Evolutionary conservation across 2,113 vertebrate species (phyloP).

Genomic region (Anas platyrhynchos): DNA sequence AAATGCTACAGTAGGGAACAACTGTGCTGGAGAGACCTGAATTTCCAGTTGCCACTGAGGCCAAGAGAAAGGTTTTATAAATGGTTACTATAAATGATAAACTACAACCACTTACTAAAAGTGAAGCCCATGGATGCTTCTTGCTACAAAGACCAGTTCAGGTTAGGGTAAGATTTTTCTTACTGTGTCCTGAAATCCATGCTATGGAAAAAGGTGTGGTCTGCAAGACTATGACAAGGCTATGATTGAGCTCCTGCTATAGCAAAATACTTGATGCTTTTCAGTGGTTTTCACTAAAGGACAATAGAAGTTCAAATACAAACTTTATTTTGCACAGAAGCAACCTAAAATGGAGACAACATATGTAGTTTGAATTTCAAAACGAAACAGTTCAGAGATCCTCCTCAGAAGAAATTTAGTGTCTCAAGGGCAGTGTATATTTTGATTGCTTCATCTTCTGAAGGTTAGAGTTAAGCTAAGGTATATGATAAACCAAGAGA

Average conservation of each 20-base stretch:
- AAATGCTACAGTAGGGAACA: neutral
- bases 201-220: neutral
- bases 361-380: conserved; percentile 16
- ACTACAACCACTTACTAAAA: neutral
- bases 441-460: neutral
- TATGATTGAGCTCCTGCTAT: neutral
- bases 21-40: neutral
- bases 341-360: conserved; percentile 17
- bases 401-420: neutral
- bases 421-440: conserved; percentile 45
- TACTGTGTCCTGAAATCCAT: neutral
- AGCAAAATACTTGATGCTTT: neutral
- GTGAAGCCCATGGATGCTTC: neutral
- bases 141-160: neutral
- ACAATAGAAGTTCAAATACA: neutral
- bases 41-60: neutral
- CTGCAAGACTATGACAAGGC: neutral
- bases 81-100: neutral
- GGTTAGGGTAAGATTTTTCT: neutral
- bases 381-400: neutral
- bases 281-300: neutral
- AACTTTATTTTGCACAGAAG: neutral
- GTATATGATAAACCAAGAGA: neutral
- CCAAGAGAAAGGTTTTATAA: neutral
- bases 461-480: conserved; percentile 1